Evolutionary conservation across 2,113 vertebrate genomes (phyloP).

Genomic region (Ammospiza nelsoni): DNA sequence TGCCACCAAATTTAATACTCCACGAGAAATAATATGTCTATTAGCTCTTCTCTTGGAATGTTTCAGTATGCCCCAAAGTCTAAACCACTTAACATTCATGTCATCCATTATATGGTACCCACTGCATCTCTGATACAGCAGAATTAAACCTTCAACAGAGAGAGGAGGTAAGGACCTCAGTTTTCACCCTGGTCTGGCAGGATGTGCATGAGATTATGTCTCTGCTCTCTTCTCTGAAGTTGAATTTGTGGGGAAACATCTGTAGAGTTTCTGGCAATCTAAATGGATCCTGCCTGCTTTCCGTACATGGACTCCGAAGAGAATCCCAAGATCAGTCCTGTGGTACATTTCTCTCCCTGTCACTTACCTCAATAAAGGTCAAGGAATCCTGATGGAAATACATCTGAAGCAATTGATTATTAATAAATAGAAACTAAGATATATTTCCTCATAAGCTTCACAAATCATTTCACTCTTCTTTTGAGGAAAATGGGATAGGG

Average conservation of each 20-base stretch:
- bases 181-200: not conserved
- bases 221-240: not conserved
- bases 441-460: accelerated
- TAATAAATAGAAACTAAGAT: not conserved
- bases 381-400: not conserved
- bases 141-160: not conserved
- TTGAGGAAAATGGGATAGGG: not conserved
- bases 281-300: not conserved
- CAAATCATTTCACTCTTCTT: not conserved
- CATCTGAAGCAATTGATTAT: not conserved
- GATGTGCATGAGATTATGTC: not conserved
- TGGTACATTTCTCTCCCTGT: not conserved
- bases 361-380: not conserved
- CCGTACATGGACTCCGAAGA: not conserved
- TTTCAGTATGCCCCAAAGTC: not conserved
- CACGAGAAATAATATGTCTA: not conserved
- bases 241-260: not conserved
- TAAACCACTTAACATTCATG: not conserved
- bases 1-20: not conserved
- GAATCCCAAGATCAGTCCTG: not conserved
- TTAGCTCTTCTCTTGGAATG: not conserved
- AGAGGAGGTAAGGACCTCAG: not conserved
- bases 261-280: not conserved
- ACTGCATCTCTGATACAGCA: not conserved
- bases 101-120: not conserved